These are phyloP conservation scores for Pachyseris speciosa DNA, from an alignment of 64 coral and sea anemone genomes.

Conservation along the genomic window DNA sequence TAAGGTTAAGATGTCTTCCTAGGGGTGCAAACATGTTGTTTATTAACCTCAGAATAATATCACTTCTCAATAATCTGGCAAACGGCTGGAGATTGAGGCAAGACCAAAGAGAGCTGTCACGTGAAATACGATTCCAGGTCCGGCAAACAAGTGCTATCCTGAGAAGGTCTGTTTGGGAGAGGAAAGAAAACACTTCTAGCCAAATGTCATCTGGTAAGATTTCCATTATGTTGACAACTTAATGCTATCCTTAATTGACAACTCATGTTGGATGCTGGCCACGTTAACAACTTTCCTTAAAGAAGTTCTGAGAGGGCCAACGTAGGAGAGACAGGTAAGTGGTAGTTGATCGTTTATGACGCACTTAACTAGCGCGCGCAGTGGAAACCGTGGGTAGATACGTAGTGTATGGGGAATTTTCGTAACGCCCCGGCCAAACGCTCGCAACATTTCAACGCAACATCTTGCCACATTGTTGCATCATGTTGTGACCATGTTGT, in stretches of 20 bases:
- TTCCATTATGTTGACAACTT: neutral
- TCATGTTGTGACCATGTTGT: no score
- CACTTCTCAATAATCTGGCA: neutral
- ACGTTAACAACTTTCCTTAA: neutral
- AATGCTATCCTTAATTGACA: neutral
- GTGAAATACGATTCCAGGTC: conserved; percentile 64
- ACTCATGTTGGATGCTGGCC: neutral
- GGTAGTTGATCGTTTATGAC: neutral
- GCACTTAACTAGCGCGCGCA: neutral
- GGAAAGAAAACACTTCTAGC: conserved; percentile 68
- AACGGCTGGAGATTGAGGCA: conserved; percentile 48
- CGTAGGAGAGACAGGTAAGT: no score
- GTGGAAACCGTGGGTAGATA: neutral
- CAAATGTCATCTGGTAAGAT: conserved; percentile 72
- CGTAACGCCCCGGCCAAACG: no score
- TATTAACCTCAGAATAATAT: conserved; percentile 29
- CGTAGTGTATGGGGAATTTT: neutral
- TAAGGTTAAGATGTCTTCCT: conserved; percentile 58
- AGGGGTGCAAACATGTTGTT: conserved; percentile 54
- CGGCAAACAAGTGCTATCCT: conserved; percentile 47
- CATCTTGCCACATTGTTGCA: no score
- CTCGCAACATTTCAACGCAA: no score
- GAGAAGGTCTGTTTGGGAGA: conserved; percentile 59
- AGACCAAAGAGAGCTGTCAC: conserved; percentile 71
- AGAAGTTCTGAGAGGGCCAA: no score